phyloP scores from a whole-genome alignment of 2,888 invertebrate genomes.

The Deroplatys truncata region DNA sequence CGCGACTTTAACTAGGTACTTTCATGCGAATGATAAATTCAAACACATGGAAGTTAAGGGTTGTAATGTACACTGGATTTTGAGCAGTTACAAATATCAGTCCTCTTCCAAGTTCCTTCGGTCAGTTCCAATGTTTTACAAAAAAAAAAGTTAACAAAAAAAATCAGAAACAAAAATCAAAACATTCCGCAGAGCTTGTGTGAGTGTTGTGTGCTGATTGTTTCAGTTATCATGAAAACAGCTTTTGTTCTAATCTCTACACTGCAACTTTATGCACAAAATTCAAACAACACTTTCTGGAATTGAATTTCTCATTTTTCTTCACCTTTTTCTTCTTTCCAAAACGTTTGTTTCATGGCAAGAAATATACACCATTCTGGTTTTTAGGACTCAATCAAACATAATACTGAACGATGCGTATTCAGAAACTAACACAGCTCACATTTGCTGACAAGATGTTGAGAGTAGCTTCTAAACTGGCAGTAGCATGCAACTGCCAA shows the following conservation, averaged over 20 bases:
- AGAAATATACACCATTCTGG: constrained; percentile 19
- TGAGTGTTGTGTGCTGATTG: constrained; percentile 5
- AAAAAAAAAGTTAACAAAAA: neutral
- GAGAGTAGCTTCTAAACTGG: neutral
- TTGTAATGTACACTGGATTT: constrained; percentile 23
- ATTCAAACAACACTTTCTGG: constrained; percentile 6
- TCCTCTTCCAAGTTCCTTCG: neutral
- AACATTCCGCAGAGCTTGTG: constrained; percentile 13
- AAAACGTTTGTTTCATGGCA: constrained; percentile 3
- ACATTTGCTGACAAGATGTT: constrained; percentile 2
- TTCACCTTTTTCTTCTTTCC: neutral
- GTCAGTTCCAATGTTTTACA: neutral
- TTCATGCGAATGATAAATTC: constrained; percentile 21
- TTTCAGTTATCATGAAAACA: neutral
- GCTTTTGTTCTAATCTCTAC: constrained; percentile 3
- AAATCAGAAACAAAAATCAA: neutral
- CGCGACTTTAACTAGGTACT: constrained; percentile 21
- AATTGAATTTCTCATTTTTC: neutral
- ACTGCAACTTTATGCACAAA: constrained; percentile 7
- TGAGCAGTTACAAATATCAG: constrained; percentile 26
- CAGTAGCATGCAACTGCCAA: constrained; percentile 5
- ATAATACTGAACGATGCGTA: constrained; percentile 16
- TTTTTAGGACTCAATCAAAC: constrained; percentile 15
- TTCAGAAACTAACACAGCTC: constrained; percentile 1
- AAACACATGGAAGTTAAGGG: constrained; percentile 15